Evolutionary conservation across 2,113 vertebrate species (phyloP).

Genomic region (Mionectes macconnelli): DNA sequence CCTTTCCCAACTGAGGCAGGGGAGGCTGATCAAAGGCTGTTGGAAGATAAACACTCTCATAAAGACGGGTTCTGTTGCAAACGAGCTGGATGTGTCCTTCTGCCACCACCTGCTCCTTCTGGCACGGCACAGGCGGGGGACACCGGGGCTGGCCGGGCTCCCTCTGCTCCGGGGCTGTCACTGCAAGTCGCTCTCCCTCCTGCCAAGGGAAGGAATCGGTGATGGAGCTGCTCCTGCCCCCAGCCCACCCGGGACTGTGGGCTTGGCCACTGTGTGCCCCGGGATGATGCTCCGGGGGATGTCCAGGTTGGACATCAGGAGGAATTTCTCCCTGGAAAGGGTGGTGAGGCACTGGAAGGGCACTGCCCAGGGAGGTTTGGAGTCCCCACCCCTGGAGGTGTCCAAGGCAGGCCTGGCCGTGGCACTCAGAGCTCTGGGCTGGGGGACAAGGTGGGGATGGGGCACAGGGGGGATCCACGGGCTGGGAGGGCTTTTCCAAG

Average conservation of each 20-base stretch:
- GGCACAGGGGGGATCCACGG: neutral
- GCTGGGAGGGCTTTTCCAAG: neutral
- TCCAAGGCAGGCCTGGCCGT: rapidly evolving
- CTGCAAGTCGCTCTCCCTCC: neutral
- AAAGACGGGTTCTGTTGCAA: neutral
- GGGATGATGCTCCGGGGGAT: rapidly evolving
- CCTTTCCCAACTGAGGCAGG: neutral
- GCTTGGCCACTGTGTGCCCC: rapidly evolving
- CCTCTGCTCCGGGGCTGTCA: rapidly evolving
- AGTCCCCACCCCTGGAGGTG: rapidly evolving
- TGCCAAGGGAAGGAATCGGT: rapidly evolving
- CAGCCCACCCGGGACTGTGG: rapidly evolving
- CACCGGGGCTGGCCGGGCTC: neutral
- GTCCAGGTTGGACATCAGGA: rapidly evolving
- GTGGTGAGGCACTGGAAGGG: rapidly evolving
- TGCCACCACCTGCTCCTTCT: neutral
- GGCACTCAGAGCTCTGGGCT: neutral
- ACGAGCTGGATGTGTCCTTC: neutral
- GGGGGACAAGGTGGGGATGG: neutral
- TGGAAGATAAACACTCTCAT: rapidly evolving
- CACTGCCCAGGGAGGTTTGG: neutral
- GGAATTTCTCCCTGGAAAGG: neutral
- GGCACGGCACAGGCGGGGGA: neutral
- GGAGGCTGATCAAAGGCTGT: neutral
- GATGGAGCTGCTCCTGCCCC: neutral